Evolutionary conservation across 2,113 vertebrate species (phyloP), one percentile per base, ranked within the genome.

Genomic region (Ifrita kowaldi): DNA sequence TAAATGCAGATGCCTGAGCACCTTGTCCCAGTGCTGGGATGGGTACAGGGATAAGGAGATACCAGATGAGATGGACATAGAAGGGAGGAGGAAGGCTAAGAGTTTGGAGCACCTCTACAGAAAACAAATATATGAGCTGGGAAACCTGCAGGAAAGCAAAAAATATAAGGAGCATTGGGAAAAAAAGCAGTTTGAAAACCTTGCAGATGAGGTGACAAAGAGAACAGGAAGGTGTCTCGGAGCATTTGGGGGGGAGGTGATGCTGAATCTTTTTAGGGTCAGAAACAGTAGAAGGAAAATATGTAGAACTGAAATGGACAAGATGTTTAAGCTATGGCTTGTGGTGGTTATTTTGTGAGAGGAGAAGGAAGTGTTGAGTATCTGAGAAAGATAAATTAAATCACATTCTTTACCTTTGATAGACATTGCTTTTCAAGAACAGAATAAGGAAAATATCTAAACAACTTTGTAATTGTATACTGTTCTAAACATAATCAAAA

Each of bases 321-420:
- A 41, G 11, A 7, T 6, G 3, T 42, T 84, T 46, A 85, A 83
- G 50, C 26, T 44, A 20, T 55, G 2, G 0, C 4, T 89, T 41
- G 28, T 15, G 22, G n/a, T 7, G 8, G 52, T 70, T 70, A 32
- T 74, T 81, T 62, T 59, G n/a, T 3, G 3, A 69, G 46, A 89
- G 26, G 32, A 82, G 19, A 77, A 78, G 46, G 37, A 84, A 56
- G 20, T 1, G 0, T 2, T 62, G 37, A 49, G 13, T 67, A 57
- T 77, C 42, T 78, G 15, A 75, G 56, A 74, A 93, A 70, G 47
- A 17, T 30, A 57, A 55, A 74, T 52, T 69, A 13, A 27, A 68
- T 81, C 19, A 14, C 4, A 17, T 3, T 69, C 35, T 76, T 91
- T 49, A 26, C 28, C 39, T 7, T 41, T 0, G 0, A 18, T 1